Evolutionary conservation across 2,113 vertebrate genomes (phyloP), one percentile per base, ranked within the genome.

Genomic region (Rousettus leschenaultii): DNA sequence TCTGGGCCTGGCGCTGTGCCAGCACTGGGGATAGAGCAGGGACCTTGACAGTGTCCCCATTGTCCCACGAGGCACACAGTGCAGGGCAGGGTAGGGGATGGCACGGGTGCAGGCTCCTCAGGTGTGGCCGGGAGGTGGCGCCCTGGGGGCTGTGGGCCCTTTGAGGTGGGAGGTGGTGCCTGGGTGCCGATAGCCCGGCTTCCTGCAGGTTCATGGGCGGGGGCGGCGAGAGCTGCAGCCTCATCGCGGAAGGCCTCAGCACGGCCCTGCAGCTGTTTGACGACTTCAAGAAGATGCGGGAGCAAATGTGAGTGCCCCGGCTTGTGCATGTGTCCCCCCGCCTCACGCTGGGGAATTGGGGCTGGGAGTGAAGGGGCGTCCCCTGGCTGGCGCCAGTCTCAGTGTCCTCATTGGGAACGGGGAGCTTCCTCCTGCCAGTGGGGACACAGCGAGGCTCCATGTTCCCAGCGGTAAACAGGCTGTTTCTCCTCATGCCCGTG

Each of bases 241-340:
- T 99, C 71, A 99, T 99, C 2, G 99, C 99, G 0, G 99, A 99
- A 86, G 99, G 99, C 0, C 99, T 99, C 43, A 99, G 99, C 63
- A 99, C 99, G 1, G 99, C 99, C 30, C 98, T 99, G 97, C 99
- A 99, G 98, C 99, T 99, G 22, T 99, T 99, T 2, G 99, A 99
- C 0, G 99, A 99, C 98, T 99, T 99, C 93, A 99, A 99, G 98
- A 99, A 99, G 97, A 99, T 99, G 99, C 98, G 99, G 3, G 99
- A 99, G 63, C 99, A 99, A 98, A 99, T 99, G 99, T 99, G 97
- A 99, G 99, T 97, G 40, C 0, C 21, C 33, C 30, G 21, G 40
- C 33, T 7, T 0, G 0, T 0, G 12, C 0, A 0, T 0, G 12
- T 11, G 19, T 8, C 48, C 59, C 65, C 28, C 1, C 0, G 6